Evolutionary conservation across 2,113 vertebrate genomes (phyloP).

Genomic region (Vulpes ferrilata): DNA sequence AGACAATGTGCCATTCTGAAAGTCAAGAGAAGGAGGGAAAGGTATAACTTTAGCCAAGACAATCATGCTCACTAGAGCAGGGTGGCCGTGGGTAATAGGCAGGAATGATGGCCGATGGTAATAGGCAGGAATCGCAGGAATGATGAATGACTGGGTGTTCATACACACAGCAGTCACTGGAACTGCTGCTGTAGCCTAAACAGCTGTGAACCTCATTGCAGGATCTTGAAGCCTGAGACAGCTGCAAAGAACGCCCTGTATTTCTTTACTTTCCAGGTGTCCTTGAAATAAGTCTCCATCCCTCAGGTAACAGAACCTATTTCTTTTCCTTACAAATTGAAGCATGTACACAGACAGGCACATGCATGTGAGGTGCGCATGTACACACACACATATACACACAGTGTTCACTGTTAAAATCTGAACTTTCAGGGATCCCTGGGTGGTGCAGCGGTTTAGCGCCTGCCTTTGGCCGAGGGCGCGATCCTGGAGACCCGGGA

Average conservation of each 20-base stretch:
- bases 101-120: not conserved
- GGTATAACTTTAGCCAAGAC: not conserved
- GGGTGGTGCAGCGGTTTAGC: no score
- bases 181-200: not conserved
- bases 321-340: not conserved
- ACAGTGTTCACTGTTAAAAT: not conserved
- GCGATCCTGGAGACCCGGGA: no score
- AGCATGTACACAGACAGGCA: not conserved
- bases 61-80: not conserved
- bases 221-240: not conserved
- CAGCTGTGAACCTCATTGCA: not conserved
- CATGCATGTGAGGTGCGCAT: fast-evolving
- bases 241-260: not conserved
- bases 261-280: not conserved
- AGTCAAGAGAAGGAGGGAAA: not conserved
- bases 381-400: no score
- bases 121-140: not conserved
- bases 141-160: not conserved
- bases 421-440: not conserved
- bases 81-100: not conserved
- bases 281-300: not conserved
- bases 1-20: not conserved
- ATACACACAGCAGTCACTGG: not conserved
- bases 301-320: not conserved
- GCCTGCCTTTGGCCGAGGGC: no score